Percentiles rank a stretch among this genome's conserved stretches.
phyloP scores from a whole-genome alignment of 2,888 invertebrate species.

The Thecophora atra region DNA sequence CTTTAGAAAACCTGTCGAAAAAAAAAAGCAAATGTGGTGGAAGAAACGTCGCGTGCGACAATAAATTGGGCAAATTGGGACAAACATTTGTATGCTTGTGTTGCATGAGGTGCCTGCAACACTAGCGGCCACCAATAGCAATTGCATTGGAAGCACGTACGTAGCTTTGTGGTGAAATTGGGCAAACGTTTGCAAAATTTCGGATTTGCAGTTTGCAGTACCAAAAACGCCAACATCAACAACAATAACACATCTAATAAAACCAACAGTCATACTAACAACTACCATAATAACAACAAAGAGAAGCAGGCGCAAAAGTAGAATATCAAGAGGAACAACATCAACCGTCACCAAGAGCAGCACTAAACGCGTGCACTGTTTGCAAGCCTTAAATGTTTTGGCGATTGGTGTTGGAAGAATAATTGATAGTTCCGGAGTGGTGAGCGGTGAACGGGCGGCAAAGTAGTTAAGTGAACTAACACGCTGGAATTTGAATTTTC shows the following conservation, averaged over 20 bases:
- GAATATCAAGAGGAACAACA: constrained; percentile 27
- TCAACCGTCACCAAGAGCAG: constrained; percentile 22
- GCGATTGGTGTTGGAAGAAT: too few species aligned
- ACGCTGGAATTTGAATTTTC: constrained; percentile 19
- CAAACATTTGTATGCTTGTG: constrained; percentile 27
- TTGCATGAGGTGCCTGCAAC: constrained; percentile 19
- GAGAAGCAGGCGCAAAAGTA: neutral
- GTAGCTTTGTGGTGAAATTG: constrained; percentile 19
- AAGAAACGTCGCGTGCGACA: neutral
- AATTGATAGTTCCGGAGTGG: too few species aligned
- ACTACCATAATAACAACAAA: neutral
- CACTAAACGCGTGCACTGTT: constrained; percentile 1
- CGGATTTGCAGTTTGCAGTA: constrained; percentile 11
- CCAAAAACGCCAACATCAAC: neutral
- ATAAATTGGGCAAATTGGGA: constrained; percentile 31
- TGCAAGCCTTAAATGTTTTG: constrained; percentile 2
- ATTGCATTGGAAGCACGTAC: neutral
- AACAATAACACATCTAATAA: neutral
- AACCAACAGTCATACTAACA: neutral
- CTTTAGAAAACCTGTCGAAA: neutral
- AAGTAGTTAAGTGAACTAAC: neutral
- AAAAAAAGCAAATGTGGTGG: constrained; percentile 1
- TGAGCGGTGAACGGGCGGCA: neutral
- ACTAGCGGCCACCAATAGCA: constrained; percentile 3
- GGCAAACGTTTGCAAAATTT: constrained; percentile 29